phyloP scores from a whole-genome alignment of 2,113 vertebrate genomes.

The Salvelinus alpinus region DNA sequence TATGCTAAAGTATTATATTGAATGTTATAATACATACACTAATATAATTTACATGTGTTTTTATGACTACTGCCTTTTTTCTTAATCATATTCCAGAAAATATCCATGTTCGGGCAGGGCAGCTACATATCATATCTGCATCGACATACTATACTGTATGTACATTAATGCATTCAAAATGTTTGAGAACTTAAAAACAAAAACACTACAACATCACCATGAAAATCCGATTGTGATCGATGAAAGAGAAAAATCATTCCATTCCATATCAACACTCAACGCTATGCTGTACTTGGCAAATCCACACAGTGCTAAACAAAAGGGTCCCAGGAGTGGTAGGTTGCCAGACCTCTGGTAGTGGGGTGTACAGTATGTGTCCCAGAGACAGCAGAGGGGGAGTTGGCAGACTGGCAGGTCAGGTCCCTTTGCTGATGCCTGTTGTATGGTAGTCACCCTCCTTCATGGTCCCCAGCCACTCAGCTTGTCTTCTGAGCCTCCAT shows the following conservation, averaged over 20 bases:
- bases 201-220: slow-evolving; percentile 32
- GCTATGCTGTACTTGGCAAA: slow-evolving; percentile 50
- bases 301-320: slow-evolving; percentile 29
- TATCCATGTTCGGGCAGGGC: background rate
- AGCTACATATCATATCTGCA: too few species aligned
- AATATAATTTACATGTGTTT: background rate
- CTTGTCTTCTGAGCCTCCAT: slow-evolving; percentile 85
- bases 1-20: slow-evolving; percentile 16
- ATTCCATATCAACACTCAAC: slow-evolving; percentile 41
- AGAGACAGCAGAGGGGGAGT: slow-evolving; percentile 29
- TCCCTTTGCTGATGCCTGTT: slow-evolving; percentile 36
- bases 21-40: slow-evolving; percentile 8
- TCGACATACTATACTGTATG: too few species aligned
- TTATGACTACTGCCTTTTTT: background rate
- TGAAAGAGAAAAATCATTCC: slow-evolving; percentile 31
- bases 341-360: slow-evolving; percentile 20
- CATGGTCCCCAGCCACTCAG: slow-evolving; percentile 64
- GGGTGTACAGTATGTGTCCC: background rate
- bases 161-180: too few species aligned
- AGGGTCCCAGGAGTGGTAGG: slow-evolving; percentile 27
- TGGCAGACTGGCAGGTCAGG: slow-evolving; percentile 19
- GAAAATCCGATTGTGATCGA: slow-evolving; percentile 35
- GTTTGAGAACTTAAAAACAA: slow-evolving; percentile 8
- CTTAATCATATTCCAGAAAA: slow-evolving; percentile 2
- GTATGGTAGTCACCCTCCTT: slow-evolving; percentile 47